Conservation (phyloP, 2,888 invertebrate species). For the Lagria hirta region DNA sequence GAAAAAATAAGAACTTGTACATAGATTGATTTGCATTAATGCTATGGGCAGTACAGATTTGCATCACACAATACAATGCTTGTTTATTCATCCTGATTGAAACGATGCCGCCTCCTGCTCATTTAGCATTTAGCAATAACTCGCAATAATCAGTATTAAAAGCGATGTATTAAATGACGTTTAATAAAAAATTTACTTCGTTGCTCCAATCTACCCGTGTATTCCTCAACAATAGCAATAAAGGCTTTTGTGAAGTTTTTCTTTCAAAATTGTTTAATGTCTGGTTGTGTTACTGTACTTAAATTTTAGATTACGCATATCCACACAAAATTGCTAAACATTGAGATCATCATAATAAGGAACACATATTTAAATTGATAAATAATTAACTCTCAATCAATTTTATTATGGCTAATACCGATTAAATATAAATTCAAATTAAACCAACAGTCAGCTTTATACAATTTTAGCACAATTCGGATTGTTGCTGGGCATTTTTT, state of each 20-base stretch:
- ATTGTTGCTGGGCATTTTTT: no score
- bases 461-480: no score
- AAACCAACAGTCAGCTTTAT: no score
- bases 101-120: slow-evolving; percentile 46
- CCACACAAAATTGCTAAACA: no score
- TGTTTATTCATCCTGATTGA: slow-evolving; percentile 24
- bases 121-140: slow-evolving; percentile 58
- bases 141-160: slow-evolving; percentile 59
- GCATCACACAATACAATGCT: slow-evolving; percentile 31
- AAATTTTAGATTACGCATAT: no score
- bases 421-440: no score
- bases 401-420: no score
- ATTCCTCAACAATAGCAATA: slow-evolving; percentile 43
- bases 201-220: slow-evolving; percentile 22
- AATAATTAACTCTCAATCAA: no score
- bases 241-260: no score
- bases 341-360: no score
- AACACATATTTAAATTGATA: no score
- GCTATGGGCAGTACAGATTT: slow-evolving; percentile 42
- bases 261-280: slow-evolving; percentile 9
- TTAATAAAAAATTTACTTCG: slow-evolving; percentile 11
- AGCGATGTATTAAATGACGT: slow-evolving; percentile 8
- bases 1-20: slow-evolving; percentile 25
- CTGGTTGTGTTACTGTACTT: slow-evolving; percentile 43
- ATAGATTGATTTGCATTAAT: slow-evolving; percentile 39